Conservation (phyloP, 1,140 invertebrate genomes). For the Tetraneura akinire region DNA sequence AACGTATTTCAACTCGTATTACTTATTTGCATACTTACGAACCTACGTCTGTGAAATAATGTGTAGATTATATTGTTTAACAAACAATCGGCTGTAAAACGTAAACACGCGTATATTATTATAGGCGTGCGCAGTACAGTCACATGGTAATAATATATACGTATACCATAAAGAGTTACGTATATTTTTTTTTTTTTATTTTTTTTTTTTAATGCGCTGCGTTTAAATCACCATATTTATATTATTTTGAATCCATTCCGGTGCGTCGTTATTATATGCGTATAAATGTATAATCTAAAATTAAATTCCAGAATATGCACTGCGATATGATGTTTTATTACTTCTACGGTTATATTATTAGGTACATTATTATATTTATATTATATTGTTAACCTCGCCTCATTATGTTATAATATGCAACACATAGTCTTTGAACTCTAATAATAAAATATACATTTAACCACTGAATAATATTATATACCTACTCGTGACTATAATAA, state of each 20-base stretch:
- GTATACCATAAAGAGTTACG: not conserved
- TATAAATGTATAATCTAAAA: too few species aligned
- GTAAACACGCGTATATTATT: not conserved
- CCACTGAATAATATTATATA: too few species aligned
- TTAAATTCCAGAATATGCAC: too few species aligned
- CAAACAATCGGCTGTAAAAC: conserved; percentile 13
- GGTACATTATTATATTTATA: too few species aligned
- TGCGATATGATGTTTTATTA: too few species aligned
- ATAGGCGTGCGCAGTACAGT: not conserved
- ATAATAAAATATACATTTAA: too few species aligned
- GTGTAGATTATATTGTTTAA: not conserved
- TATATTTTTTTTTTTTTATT: too few species aligned
- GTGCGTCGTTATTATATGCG: not conserved
- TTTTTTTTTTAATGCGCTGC: not conserved
- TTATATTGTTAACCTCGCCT: too few species aligned
- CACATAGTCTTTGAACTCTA: too few species aligned
- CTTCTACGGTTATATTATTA: too few species aligned
- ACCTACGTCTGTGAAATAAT: not conserved
- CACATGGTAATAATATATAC: not conserved
- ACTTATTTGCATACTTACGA: not conserved
- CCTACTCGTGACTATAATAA: too few species aligned
- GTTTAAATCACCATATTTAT: not conserved
- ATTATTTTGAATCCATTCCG: not conserved
- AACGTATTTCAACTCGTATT: not conserved
- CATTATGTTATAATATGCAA: too few species aligned